These are phyloP conservation scores for Drosophila hydei DNA, from an alignment of 1,140 invertebrate genomes.

Conservation along the genomic window DNA sequence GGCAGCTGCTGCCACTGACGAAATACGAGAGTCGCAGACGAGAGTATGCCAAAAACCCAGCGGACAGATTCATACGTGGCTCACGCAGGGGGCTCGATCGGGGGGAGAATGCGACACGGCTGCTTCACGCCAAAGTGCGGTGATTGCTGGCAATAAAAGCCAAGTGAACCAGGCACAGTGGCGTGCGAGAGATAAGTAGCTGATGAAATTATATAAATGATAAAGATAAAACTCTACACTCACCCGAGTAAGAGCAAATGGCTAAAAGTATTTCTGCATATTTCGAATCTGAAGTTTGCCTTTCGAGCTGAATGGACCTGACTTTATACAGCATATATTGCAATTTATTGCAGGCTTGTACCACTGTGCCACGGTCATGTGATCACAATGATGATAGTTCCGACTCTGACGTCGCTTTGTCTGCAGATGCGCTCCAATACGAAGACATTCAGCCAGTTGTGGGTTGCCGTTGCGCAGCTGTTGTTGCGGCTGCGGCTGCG, in stretches of 20 bases:
- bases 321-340: neutral
- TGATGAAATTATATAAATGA: neutral
- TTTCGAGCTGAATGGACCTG: too few species aligned
- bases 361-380: conserved; percentile 31
- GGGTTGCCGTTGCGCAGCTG: conserved; percentile 44
- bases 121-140: conserved; percentile 66
- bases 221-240: too few species aligned
- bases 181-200: neutral
- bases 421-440: conserved; percentile 52
- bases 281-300: too few species aligned
- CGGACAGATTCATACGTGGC: conserved; percentile 25
- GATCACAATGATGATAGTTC: conserved; percentile 47
- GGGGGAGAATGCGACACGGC: conserved; percentile 45
- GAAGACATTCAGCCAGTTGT: conserved; percentile 31
- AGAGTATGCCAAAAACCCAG: conserved; percentile 19
- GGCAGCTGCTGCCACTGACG: conserved; percentile 37
- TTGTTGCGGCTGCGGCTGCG: conserved; percentile 20
- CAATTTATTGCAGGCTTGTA: neutral
- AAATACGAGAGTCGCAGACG: conserved; percentile 28
- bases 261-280: too few species aligned
- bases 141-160: conserved; percentile 57
- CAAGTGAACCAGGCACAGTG: conserved; percentile 40
- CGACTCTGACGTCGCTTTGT: conserved; percentile 22
- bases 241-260: too few species aligned
- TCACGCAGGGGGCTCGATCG: conserved; percentile 4